Conservation (phyloP, 2,888 invertebrate species). For the Hyalella azteca region DNA sequence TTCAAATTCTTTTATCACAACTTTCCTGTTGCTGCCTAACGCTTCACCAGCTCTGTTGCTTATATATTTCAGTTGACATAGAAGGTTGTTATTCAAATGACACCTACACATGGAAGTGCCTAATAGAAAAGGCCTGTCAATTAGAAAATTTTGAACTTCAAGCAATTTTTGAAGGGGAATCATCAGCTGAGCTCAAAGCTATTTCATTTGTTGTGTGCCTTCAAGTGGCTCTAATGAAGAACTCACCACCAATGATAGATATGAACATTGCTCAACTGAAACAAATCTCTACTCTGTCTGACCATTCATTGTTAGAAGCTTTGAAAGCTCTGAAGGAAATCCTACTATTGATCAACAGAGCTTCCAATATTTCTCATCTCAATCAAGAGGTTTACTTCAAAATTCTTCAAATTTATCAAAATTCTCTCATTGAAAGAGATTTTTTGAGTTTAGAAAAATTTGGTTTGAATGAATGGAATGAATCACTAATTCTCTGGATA, state of each 20-base stretch:
- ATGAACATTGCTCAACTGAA: no score
- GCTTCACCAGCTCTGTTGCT: background rate
- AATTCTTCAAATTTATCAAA: background rate
- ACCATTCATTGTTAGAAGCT: no score
- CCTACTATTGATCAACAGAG: no score
- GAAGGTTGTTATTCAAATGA: no score
- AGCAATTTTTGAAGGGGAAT: background rate
- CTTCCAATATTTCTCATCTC: background rate
- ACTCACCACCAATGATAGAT: background rate
- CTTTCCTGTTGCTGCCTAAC: background rate
- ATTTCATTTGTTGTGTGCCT: background rate
- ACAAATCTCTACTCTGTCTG: no score
- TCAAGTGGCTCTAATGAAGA: background rate
- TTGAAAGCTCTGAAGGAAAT: background rate
- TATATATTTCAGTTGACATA: background rate
- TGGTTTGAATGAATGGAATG: no score
- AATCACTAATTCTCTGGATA: no score
- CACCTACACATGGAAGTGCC: background rate
- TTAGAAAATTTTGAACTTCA: background rate
- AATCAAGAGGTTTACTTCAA: background rate
- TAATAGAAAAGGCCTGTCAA: background rate
- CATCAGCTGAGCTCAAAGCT: background rate
- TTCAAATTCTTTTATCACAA: background rate
- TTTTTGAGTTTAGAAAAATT: no score
- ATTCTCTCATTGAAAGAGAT: background rate